A percentile compares a stretch with the other conserved stretches of the same genome.
Evolutionary conservation across 2,113 vertebrate genomes (phyloP).

Genomic region (Coturnix japonica): DNA sequence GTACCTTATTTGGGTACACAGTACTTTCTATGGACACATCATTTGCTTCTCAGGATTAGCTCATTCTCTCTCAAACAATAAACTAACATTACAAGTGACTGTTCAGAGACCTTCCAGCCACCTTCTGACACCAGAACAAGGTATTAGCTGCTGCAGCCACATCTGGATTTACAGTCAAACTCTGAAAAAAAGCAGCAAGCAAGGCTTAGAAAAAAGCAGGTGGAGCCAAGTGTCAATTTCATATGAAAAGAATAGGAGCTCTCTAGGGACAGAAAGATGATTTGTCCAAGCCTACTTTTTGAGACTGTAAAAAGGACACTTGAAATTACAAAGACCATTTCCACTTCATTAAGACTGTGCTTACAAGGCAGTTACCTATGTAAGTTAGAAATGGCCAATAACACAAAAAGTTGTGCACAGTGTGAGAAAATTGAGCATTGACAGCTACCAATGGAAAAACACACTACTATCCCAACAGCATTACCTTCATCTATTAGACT

Average conservation of each 20-base stretch:
- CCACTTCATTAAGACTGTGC: background rate
- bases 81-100: background rate
- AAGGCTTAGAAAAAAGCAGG: background rate
- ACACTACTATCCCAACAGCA: accelerated
- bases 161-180: background rate
- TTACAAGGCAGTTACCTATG: background rate
- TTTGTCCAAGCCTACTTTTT: background rate
- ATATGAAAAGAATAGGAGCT: background rate
- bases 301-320: background rate
- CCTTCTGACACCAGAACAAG: background rate
- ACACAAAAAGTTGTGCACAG: background rate
- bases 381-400: background rate
- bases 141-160: background rate
- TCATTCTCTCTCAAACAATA: background rate
- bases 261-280: background rate
- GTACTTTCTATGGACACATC: background rate
- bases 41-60: background rate
- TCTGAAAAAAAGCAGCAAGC: background rate
- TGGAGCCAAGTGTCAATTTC: background rate
- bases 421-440: background rate
- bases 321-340: background rate
- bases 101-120: background rate
- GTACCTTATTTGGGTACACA: background rate
- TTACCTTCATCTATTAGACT: background rate
- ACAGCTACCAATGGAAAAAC: background rate